Conservation (phyloP, 2,888 invertebrate species). For the Plemyria rubiginata region DNA sequence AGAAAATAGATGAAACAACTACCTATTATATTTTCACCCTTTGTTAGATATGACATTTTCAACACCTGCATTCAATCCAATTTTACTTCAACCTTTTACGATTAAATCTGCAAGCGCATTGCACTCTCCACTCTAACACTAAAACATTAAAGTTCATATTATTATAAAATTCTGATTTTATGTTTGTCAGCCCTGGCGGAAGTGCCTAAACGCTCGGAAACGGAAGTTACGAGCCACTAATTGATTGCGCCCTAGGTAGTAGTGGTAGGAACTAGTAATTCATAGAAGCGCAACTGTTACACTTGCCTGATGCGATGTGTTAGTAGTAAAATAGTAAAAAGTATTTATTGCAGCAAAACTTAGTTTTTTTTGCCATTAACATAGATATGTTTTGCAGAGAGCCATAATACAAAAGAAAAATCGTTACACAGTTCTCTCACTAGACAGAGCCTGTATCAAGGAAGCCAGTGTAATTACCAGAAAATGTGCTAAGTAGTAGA, state of each 20-base stretch:
- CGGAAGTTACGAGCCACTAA: conserved; percentile 77
- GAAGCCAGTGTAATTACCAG: too few species aligned
- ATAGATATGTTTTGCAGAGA: too few species aligned
- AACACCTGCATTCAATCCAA: conserved; percentile 27
- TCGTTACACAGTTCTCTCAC: too few species aligned
- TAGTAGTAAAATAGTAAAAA: too few species aligned
- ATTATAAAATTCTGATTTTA: conserved; percentile 25
- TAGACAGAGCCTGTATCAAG: too few species aligned
- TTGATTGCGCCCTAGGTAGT: conserved; percentile 70
- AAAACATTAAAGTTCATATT: conserved; percentile 19
- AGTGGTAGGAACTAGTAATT: not conserved
- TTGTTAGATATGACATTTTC: conserved; percentile 4
- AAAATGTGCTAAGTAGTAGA: too few species aligned
- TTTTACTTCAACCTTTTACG: conserved; percentile 14
- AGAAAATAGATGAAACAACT: not conserved
- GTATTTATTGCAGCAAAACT: too few species aligned
- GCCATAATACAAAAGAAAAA: too few species aligned
- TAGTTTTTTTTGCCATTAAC: too few species aligned
- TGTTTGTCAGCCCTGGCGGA: conserved; percentile 64
- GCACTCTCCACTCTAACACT: conserved; percentile 19
- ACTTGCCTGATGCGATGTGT: too few species aligned
- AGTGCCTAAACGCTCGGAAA: conserved; percentile 80
- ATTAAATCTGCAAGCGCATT: conserved; percentile 21
- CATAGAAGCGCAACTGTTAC: conserved; percentile 16
- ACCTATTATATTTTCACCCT: not conserved